phyloP scores from a whole-genome alignment of 2,113 vertebrate genomes.

The Sakesphorus luctuosus region DNA sequence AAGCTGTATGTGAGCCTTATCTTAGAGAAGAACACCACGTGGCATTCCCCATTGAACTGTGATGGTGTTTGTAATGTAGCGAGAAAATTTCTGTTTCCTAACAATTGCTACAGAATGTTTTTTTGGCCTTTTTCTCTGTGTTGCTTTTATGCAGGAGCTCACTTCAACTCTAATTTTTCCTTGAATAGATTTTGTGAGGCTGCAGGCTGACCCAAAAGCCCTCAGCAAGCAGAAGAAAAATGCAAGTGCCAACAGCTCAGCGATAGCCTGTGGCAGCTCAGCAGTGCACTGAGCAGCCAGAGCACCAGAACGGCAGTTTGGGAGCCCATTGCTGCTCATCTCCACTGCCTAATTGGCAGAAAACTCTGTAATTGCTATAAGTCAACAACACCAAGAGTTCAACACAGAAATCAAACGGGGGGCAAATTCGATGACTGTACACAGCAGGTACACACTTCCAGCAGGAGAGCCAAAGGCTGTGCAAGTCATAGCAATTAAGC shows the following conservation, averaged over 20 bases:
- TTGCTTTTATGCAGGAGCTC: slow-evolving; percentile 2
- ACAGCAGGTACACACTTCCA: neutral
- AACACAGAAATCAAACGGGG: neutral
- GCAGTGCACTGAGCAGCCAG: neutral
- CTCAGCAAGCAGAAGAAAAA: slow-evolving; percentile 48
- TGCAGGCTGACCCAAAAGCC: slow-evolving; percentile 35
- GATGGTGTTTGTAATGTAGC: neutral
- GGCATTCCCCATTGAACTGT: neutral
- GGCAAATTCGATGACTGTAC: neutral
- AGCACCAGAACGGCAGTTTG: neutral
- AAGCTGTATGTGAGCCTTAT: neutral
- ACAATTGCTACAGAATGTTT: neutral
- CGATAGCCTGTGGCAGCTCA: slow-evolving; percentile 2
- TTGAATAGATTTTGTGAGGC: slow-evolving; percentile 12
- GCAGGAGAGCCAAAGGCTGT: neutral
- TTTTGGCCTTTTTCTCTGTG: neutral
- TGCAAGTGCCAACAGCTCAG: slow-evolving; percentile 32
- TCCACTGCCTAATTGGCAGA: slow-evolving; percentile 30
- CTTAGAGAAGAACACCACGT: neutral
- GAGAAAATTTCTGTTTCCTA: neutral
- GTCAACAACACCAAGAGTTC: slow-evolving; percentile 14
- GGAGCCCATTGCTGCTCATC: neutral
- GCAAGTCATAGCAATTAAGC: neutral
- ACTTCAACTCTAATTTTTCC: slow-evolving; percentile 4
- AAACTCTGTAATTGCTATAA: neutral